phyloP scores from a whole-genome alignment of 2,888 invertebrate genomes.

The Odontocerum albicorne region DNA sequence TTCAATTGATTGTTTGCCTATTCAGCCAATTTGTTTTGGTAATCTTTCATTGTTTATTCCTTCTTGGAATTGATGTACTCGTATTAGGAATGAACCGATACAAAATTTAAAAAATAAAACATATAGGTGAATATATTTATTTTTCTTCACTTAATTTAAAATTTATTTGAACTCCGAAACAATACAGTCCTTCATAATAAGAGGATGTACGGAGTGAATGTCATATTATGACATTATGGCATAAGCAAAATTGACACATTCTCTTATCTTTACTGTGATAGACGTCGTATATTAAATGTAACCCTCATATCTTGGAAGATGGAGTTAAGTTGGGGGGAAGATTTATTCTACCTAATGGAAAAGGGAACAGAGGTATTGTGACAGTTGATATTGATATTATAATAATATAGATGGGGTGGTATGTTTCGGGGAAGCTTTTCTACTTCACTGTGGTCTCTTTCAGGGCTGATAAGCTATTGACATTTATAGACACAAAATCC shows the following conservation, averaged over 20 bases:
- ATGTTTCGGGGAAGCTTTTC: not conserved
- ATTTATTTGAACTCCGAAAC: too few relatives aligned
- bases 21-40: too few relatives aligned
- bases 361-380: constrained; percentile 16
- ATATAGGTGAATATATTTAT: too few relatives aligned
- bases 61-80: too few relatives aligned
- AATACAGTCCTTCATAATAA: too few relatives aligned
- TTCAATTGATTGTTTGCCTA: too few relatives aligned
- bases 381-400: constrained; percentile 20
- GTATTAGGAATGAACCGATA: too few relatives aligned
- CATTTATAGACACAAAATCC: not conserved
- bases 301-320: not conserved
- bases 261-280: constrained; percentile 12
- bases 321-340: not conserved
- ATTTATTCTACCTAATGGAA: constrained; percentile 11
- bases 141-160: too few relatives aligned
- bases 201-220: not conserved
- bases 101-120: too few relatives aligned
- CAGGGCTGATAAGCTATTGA: not conserved
- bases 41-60: too few relatives aligned
- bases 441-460: not conserved
- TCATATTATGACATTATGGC: not conserved
- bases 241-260: constrained; percentile 12
- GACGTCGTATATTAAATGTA: constrained; percentile 20
- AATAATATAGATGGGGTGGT: constrained; percentile 11